These are phyloP conservation scores for Griposia aprilina DNA, from an alignment of 2,888 invertebrate species.

Conservation along the genomic window DNA sequence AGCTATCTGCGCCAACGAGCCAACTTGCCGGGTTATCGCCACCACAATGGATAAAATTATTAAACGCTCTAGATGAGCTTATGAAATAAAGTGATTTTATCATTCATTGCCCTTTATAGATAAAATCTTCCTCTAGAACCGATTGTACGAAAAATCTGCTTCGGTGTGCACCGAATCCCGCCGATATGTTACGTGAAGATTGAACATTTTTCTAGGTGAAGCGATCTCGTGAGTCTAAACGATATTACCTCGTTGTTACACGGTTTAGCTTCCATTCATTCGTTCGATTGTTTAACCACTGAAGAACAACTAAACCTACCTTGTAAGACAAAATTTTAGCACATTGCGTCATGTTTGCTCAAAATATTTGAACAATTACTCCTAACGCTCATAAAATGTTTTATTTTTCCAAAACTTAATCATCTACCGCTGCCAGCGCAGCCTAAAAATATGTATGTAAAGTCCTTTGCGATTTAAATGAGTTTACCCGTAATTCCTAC, in stretches of 20 bases:
- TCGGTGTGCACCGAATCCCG: constrained; percentile 4
- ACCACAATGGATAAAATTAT: constrained; percentile 69
- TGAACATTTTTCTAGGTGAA: constrained; percentile 56
- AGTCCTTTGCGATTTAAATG: constrained; percentile 47
- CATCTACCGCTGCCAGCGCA: not conserved
- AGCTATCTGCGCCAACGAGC: constrained; percentile 69
- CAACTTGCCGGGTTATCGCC: constrained; percentile 69
- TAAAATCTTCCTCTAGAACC: constrained; percentile 45
- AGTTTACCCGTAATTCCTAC: constrained; percentile 32
- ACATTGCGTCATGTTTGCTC: not conserved
- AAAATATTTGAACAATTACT: not conserved
- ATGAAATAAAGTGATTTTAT: constrained; percentile 64
- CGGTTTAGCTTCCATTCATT: constrained; percentile 37
- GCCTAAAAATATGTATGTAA: constrained; percentile 28
- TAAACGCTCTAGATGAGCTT: constrained; percentile 62
- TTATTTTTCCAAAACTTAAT: constrained; percentile 12
- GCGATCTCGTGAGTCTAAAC: constrained; percentile 46
- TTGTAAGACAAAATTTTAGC: not conserved
- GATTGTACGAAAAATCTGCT: constrained; percentile 52
- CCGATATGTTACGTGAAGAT: constrained; percentile 46
- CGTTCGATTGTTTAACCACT: constrained; percentile 28
- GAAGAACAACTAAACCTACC: not conserved
- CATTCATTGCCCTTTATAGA: constrained; percentile 55
- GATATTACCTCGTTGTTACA: constrained; percentile 51
- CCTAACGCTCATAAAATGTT: not conserved